Base-by-base conservation (phyloP, 1,140 invertebrate genomes). In the Drosophila varians region DNA sequence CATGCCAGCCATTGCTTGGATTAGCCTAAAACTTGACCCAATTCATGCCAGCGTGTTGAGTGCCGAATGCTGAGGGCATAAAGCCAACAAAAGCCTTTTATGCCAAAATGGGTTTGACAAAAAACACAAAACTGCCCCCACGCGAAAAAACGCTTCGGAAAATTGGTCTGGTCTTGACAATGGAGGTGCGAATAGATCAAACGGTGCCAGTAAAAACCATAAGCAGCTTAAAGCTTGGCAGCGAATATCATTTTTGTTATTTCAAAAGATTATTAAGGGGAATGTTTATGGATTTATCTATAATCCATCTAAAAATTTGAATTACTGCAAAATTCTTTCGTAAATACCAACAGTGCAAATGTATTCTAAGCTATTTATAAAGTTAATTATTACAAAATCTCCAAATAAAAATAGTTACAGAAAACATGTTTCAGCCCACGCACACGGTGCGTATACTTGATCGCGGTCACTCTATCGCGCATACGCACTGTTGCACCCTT, bases 161-260 rank as follows among this genome's bases (percentile, higher is more conserved):
- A 66, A 66, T 45, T 65, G 12, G 48, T 40, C 21, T 60, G 55
- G 70, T 66, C 77, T 47, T 72, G 72, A 74, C 78, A 80, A 77
- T 73, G 55, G 62, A 86, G 84, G 80, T 87, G 80, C 74, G 76
- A 86, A 86, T 65, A 76, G 76, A 80, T 77, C 62, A 58, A 77
- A 80, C 57, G 58, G 43, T 60, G 28, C 45, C 26, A 45, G 47
- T 16, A 4, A 65, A 56, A 46, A 49, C 49, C 26, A 74, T 69
- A 79, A 80, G 52, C 68, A 47, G 76, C 80, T 80, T 79, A 80
- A 14, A n/a, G 21, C 26, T 43, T 51, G 4, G 14, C 31, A 18
- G 19, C 16, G 2, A 4, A 43, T 14, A 38, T 28, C 3, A 53
- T 21, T 28, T 34, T 62, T 62, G 43, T n/a, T 12, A 61, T 49